Evolutionary conservation across 2,797 vertebrate species (phyloP).

Genomic region (Parotocinclus haroldoi): DNA sequence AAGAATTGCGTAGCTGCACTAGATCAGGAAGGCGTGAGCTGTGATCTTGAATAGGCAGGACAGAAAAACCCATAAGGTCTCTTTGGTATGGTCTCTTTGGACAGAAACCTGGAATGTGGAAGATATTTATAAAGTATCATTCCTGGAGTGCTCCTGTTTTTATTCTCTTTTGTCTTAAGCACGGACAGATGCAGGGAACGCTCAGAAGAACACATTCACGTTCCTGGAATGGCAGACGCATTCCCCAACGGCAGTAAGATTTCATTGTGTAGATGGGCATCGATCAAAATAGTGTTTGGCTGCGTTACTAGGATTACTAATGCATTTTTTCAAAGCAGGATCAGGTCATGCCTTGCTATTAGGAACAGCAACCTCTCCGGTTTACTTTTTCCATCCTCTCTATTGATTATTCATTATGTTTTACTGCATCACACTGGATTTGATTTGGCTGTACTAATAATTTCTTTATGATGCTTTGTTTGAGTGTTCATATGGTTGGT

Average conservation of each 20-base stretch:
- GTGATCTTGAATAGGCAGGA: too few species aligned
- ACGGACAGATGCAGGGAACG: conserved; percentile 56
- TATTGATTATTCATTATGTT: too few species aligned
- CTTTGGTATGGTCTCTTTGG: too few species aligned
- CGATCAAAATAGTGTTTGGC: conserved; percentile 54
- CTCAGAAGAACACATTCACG: conserved; percentile 50
- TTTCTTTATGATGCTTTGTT: too few species aligned
- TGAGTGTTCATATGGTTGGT: too few species aligned
- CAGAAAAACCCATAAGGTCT: too few species aligned
- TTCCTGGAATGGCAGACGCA: conserved; percentile 59
- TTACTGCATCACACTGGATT: too few species aligned
- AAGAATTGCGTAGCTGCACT: too few species aligned
- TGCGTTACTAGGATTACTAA: conserved; percentile 38
- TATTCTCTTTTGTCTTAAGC: conserved; percentile 33
- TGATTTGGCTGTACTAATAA: too few species aligned
- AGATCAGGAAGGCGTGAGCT: too few species aligned
- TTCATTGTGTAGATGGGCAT: conserved; percentile 51
- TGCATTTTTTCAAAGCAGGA: conserved; percentile 38
- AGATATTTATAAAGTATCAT: neutral
- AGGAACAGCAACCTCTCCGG: conserved; percentile 4
- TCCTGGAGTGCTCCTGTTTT: conserved; percentile 40
- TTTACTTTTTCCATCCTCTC: too few species aligned
- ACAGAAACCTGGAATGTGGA: too few species aligned
- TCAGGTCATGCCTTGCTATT: conserved; percentile 27
- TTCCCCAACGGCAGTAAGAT: conserved; percentile 67